Conservation (phyloP, 92 coral and sea anemone species). For the Chrysogorgia sp. region DNA sequence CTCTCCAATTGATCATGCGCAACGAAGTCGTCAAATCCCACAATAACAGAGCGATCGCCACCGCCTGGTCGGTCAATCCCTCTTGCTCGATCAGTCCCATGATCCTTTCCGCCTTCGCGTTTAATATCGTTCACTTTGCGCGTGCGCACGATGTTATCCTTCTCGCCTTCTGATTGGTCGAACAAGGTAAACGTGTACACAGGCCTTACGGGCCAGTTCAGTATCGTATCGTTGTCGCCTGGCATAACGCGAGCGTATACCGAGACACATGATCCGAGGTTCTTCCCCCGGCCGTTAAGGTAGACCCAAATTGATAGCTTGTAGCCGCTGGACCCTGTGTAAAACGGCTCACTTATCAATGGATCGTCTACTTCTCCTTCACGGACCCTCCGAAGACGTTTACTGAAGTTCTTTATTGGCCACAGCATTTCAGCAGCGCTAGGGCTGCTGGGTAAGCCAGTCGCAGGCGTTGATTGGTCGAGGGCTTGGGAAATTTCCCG, state of each 20-base stretch:
- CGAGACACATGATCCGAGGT: constrained; percentile 77
- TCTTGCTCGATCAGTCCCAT: constrained; percentile 71
- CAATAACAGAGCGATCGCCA: constrained; percentile 89
- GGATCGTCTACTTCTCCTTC: constrained; percentile 93
- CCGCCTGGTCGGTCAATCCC: constrained; percentile 85
- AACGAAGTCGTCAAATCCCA: constrained; percentile 92
- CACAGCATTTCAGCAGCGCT: constrained; percentile 89
- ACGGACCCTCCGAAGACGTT: constrained; percentile 75
- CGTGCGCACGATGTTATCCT: constrained; percentile 87
- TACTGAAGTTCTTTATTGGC: constrained; percentile 75
- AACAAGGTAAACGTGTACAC: constrained; percentile 84
- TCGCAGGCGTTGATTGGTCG: constrained; percentile 18
- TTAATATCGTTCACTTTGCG: constrained; percentile 96
- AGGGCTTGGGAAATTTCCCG: constrained; percentile 27
- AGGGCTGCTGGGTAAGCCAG: constrained; percentile 8
- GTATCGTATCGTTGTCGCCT: constrained; percentile 92
- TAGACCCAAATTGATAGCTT: constrained; percentile 89
- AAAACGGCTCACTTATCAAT: constrained; percentile 90
- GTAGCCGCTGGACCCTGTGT: constrained; percentile 90
- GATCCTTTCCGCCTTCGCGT: constrained; percentile 87
- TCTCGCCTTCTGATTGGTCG: constrained; percentile 86
- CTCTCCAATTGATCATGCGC: constrained; percentile 80
- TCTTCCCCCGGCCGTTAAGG: constrained; percentile 95
- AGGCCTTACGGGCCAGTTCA: constrained; percentile 97
- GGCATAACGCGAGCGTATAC: constrained; percentile 91